Conservation (phyloP, 2,888 invertebrate genomes). For the Catotricha subobsoleta region DNA sequence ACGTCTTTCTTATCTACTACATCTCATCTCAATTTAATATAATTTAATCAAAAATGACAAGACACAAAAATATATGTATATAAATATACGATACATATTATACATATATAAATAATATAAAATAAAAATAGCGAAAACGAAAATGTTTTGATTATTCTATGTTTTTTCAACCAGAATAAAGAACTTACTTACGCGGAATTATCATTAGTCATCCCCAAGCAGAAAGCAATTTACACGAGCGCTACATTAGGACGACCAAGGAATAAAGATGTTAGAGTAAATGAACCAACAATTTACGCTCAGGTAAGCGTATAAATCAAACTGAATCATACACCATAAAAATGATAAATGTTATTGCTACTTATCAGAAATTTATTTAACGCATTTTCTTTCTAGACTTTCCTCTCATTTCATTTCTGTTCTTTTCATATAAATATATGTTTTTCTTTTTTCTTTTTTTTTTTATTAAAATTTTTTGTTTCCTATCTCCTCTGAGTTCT, state of each 20-base stretch:
- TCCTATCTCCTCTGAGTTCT: too few species aligned
- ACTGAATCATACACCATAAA: conserved; percentile 3
- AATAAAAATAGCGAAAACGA: background rate
- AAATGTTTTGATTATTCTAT: conserved; percentile 1
- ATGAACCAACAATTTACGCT: conserved; percentile 9
- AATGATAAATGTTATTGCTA: conserved; percentile 4
- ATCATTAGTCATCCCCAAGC: conserved; percentile 8
- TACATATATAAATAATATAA: background rate
- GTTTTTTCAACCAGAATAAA: conserved; percentile 5
- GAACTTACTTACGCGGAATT: conserved; percentile 8
- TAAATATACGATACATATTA: too few species aligned
- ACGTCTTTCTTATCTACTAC: conserved; percentile 1
- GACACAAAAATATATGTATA: background rate
- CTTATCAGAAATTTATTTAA: conserved; percentile 1
- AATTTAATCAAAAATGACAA: background rate
- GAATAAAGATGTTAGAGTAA: conserved; percentile 8
- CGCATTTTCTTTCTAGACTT: too few species aligned
- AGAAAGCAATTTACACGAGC: conserved; percentile 9
- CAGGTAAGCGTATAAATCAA: conserved; percentile 7
- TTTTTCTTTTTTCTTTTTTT: too few species aligned
- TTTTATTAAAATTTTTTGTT: too few species aligned
- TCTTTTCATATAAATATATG: too few species aligned
- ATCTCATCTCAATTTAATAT: background rate
- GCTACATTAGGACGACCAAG: conserved; percentile 9
- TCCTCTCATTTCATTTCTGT: too few species aligned